Conservation (phyloP, 2,888 invertebrate genomes). For the Urechis unicinctus region DNA sequence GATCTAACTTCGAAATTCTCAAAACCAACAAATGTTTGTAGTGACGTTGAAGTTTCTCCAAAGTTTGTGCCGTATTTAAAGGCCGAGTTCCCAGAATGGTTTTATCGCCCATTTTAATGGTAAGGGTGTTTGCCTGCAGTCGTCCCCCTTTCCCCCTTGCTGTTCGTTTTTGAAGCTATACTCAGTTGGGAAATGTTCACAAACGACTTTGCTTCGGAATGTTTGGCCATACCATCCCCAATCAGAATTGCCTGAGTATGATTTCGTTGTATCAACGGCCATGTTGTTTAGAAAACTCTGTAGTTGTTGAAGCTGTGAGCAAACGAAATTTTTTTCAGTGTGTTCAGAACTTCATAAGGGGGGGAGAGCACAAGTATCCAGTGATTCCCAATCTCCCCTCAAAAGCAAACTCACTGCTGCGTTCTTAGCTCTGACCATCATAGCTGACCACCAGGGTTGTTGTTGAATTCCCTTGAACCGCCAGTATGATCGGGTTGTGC, state of each 20-base stretch:
- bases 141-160: conserved; percentile 10
- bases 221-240: conserved; percentile 5
- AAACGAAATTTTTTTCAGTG: not conserved
- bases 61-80: not conserved
- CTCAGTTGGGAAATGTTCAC: conserved; percentile 8
- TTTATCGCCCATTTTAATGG: not conserved
- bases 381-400: not conserved
- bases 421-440: not conserved
- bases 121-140: conserved; percentile 12
- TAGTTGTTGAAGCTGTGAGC: conserved; percentile 5
- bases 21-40: conserved; percentile 2
- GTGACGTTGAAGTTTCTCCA: conserved; percentile 3
- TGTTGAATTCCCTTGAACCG: not conserved
- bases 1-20: conserved; percentile 6
- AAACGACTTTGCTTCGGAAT: conserved; percentile 1
- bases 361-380: not conserved
- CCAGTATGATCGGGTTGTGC: not conserved
- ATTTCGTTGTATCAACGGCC: conserved; percentile 6
- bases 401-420: not conserved
- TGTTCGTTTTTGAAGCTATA: conserved; percentile 11
- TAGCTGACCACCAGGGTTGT: not conserved
- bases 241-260: conserved; percentile 8
- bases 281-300: conserved; percentile 5
- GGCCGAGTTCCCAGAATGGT: not conserved
- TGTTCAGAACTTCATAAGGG: not conserved